These are phyloP conservation scores for Lycophotia porphyrea DNA, from an alignment of 2,888 invertebrate genomes.

Conservation along the genomic window DNA sequence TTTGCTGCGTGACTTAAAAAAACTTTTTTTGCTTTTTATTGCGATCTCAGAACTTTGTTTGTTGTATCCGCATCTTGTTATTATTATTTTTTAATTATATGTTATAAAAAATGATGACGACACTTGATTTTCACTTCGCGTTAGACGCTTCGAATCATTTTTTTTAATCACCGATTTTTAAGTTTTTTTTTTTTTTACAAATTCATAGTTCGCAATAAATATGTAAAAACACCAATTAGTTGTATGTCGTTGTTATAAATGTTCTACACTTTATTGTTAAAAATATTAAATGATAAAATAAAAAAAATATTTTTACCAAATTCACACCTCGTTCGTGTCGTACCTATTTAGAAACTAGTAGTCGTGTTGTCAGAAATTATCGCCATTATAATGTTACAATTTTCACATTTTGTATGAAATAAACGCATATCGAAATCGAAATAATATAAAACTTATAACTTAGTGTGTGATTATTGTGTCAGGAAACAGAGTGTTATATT, in stretches of 20 bases:
- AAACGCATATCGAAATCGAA: conserved; percentile 57
- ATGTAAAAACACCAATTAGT: conserved; percentile 50
- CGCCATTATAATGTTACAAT: conserved; percentile 34
- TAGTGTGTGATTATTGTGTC: conserved; percentile 9
- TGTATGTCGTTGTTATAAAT: conserved; percentile 40
- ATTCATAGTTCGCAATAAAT: conserved; percentile 21
- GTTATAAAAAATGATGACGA: conserved; percentile 38
- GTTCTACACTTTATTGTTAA: conserved; percentile 28
- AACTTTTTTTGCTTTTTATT: conserved; percentile 27
- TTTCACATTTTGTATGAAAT: conserved; percentile 56
- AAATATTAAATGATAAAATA: neutral
- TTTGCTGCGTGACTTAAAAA: conserved; percentile 20
- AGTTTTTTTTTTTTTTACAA: conserved; percentile 6
- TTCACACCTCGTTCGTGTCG: conserved; percentile 20
- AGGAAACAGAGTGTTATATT: conserved; percentile 39
- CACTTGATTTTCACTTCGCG: conserved; percentile 43
- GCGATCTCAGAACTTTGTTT: conserved; percentile 67
- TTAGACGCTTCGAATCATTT: conserved; percentile 46
- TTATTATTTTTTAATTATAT: conserved; percentile 26
- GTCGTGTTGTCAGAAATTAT: conserved; percentile 30
- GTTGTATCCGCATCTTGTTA: conserved; percentile 56
- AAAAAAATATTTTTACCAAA: conserved; percentile 38
- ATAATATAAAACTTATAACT: conserved; percentile 16
- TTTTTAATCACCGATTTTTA: conserved; percentile 13
- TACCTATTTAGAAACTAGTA: conserved; percentile 29